phyloP scores from a whole-genome alignment of 2,113 vertebrate species.

The Calidris pygmaea region DNA sequence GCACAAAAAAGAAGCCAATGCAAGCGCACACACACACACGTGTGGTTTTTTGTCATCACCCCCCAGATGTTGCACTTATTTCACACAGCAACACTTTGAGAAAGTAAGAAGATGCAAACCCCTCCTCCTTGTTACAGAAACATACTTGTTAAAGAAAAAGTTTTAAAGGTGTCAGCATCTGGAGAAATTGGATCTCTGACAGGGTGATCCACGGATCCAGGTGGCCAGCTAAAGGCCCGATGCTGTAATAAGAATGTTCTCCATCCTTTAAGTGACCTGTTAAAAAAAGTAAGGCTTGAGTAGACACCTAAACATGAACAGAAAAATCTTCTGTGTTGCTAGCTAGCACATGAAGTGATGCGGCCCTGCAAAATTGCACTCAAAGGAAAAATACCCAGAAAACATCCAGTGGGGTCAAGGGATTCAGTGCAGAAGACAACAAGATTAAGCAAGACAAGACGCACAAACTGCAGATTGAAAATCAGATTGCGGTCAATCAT shows the following conservation, averaged over 20 bases:
- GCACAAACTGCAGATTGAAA: neutral
- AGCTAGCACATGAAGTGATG: neutral
- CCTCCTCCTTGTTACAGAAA: neutral
- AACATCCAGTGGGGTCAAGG: neutral
- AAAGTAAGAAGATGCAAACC: neutral
- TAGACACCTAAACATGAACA: neutral
- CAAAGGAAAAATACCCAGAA: neutral
- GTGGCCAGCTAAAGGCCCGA: neutral
- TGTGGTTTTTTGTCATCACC: neutral
- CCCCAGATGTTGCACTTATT: neutral
- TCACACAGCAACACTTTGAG: conserved; percentile 7
- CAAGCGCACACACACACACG: rapidly evolving
- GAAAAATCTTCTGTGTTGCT: neutral
- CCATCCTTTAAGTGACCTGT: neutral
- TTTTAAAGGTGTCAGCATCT: neutral
- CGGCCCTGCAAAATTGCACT: neutral
- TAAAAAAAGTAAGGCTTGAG: neutral
- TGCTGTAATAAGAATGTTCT: neutral
- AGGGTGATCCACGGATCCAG: neutral
- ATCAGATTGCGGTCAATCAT: neutral
- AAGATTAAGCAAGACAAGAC: neutral
- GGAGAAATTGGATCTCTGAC: neutral
- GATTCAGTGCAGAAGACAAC: neutral
- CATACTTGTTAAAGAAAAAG: neutral
- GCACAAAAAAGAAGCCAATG: neutral